phyloP scores from a whole-genome alignment of 2,113 vertebrate genomes.

The Mellivora capensis region DNA sequence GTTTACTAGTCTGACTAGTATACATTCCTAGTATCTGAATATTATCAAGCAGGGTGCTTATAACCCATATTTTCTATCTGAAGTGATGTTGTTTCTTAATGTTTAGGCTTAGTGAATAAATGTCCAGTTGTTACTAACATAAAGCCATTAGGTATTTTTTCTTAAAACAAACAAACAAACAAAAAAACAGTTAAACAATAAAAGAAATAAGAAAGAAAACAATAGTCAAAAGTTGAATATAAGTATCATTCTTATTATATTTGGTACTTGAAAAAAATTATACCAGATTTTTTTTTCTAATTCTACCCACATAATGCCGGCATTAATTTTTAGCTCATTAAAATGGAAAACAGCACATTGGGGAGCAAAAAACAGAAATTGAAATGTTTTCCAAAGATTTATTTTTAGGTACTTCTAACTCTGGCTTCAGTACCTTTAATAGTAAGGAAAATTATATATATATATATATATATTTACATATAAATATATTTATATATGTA shows the following conservation, averaged over 20 bases:
- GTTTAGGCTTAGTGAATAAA: neutral
- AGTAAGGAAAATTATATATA: neutral
- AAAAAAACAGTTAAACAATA: neutral
- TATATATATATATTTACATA: neutral
- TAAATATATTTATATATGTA: neutral
- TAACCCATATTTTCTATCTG: neutral
- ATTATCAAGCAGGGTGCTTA: neutral
- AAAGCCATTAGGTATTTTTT: neutral
- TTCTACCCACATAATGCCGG: neutral
- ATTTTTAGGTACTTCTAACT: neutral
- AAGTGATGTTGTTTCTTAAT: neutral
- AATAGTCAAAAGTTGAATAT: neutral
- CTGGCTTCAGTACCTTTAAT: neutral
- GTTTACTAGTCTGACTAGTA: neutral
- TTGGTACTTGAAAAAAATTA: neutral
- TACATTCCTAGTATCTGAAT: neutral
- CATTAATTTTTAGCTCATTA: neutral
- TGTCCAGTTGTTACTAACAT: neutral
- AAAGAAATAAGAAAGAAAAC: neutral
- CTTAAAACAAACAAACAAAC: neutral
- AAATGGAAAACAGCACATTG: neutral
- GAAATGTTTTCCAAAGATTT: neutral
- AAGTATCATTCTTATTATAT: neutral
- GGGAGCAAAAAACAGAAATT: neutral
- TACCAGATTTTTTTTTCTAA: neutral